phyloP scores from a whole-genome alignment of 2,113 vertebrate genomes.

The Morone saxatilis region DNA sequence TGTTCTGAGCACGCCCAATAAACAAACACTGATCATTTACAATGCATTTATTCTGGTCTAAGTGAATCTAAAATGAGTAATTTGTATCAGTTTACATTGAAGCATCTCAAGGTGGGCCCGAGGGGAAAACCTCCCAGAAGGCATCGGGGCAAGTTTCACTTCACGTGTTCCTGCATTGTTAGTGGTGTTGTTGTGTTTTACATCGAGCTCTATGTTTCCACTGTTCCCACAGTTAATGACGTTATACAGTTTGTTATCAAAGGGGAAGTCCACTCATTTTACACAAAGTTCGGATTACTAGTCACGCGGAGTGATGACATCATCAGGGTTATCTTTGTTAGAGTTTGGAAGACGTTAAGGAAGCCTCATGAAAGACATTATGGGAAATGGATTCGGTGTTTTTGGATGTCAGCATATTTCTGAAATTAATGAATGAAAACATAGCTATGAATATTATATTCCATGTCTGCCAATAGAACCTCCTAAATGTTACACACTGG shows the following conservation, averaged over 20 bases:
- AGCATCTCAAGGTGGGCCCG: rapidly evolving
- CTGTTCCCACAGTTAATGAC: background rate
- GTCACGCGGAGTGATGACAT: conserved; percentile 10
- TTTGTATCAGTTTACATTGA: background rate
- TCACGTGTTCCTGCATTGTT: background rate
- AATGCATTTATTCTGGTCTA: background rate
- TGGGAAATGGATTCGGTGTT: no score
- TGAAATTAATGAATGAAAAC: no score
- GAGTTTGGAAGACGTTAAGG: no score
- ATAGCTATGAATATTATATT: no score
- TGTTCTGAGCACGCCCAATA: background rate
- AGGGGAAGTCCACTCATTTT: background rate
- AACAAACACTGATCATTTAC: background rate
- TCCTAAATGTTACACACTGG: no score
- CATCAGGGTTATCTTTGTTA: background rate
- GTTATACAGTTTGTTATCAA: background rate
- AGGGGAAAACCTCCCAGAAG: conserved; percentile 26
- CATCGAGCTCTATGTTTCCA: background rate
- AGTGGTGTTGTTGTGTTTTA: background rate
- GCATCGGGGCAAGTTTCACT: background rate
- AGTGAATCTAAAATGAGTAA: background rate
- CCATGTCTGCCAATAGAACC: no score
- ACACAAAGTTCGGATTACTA: background rate
- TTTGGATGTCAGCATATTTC: no score
- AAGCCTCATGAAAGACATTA: no score